Evolutionary conservation across 1,140 invertebrate genomes (phyloP).

Genomic region (Vanessa tameamea): DNA sequence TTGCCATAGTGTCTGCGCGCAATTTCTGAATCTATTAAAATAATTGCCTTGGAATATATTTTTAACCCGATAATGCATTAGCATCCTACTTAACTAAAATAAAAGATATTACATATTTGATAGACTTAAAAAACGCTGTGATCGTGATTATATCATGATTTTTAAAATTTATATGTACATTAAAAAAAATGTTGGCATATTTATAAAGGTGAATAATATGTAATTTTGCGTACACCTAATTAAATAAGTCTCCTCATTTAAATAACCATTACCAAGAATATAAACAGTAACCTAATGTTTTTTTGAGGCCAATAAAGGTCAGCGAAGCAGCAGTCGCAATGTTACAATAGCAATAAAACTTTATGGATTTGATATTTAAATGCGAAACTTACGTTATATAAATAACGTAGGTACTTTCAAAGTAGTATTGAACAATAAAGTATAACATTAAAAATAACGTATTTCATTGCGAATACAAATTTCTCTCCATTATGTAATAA

Average conservation of each 20-base stretch:
- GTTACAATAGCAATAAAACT: slow-evolving; percentile 38
- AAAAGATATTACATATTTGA: background rate
- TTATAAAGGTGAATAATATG: background rate
- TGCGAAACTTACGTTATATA: slow-evolving; percentile 24
- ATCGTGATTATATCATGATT: background rate
- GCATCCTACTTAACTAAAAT: background rate
- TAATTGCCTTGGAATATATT: background rate
- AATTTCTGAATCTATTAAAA: background rate
- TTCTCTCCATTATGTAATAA: too few species aligned
- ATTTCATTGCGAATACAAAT: too few species aligned
- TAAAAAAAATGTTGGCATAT: background rate
- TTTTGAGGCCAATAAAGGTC: slow-evolving; percentile 38
- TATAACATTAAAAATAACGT: background rate
- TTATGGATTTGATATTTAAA: slow-evolving; percentile 40
- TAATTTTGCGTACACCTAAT: slow-evolving; percentile 2
- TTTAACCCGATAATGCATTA: background rate
- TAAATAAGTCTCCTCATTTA: slow-evolving; percentile 26
- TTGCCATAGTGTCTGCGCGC: slow-evolving; percentile 7
- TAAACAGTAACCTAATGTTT: slow-evolving; percentile 34
- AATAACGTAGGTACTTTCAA: slow-evolving; percentile 17
- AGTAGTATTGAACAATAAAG: slow-evolving; percentile 4
- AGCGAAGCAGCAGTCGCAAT: slow-evolving; percentile 31
- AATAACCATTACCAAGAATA: slow-evolving; percentile 35
- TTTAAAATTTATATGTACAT: background rate
- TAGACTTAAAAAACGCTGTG: background rate